A percentile compares a stretch with the other conserved stretches of the same genome.
phyloP scores from a whole-genome alignment of 2,888 invertebrate genomes.

The Heliconius aoede region DNA sequence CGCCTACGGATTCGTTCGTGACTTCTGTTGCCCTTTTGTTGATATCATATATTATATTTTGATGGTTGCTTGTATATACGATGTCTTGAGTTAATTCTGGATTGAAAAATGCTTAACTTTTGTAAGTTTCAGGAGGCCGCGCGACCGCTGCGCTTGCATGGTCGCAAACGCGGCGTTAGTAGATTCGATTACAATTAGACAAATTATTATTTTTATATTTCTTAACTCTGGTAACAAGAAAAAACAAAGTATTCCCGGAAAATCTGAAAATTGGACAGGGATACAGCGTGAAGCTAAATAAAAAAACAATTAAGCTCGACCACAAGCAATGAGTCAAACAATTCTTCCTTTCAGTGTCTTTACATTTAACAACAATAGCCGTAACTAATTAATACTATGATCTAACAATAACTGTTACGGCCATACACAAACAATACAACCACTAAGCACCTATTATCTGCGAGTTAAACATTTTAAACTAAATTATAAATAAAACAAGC shows the following conservation, averaged over 20 bases:
- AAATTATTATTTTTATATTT: background rate
- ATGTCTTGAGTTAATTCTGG: background rate
- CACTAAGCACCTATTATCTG: conserved; percentile 18
- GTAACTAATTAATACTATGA: background rate
- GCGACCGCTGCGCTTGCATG: background rate
- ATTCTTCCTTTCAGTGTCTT: too few species aligned
- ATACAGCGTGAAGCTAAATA: too few species aligned
- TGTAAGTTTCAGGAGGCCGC: background rate
- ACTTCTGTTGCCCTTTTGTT: conserved; percentile 18
- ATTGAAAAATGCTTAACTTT: background rate
- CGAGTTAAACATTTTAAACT: conserved; percentile 31
- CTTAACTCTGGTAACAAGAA: background rate
- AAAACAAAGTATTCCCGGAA: too few species aligned
- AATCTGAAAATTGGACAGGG: too few species aligned
- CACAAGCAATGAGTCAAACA: too few species aligned
- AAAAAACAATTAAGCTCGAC: too few species aligned
- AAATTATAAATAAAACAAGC: conserved; percentile 39
- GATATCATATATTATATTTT: conserved; percentile 11
- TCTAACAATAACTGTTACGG: background rate
- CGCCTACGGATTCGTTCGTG: conserved; percentile 35
- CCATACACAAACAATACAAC: conserved; percentile 22
- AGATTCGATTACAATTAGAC: background rate
- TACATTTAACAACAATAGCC: background rate
- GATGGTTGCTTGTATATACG: background rate
- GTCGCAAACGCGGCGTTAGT: background rate